Evolutionary conservation across 1,140 invertebrate species (phyloP).

Genomic region (Micrasema longulum): DNA sequence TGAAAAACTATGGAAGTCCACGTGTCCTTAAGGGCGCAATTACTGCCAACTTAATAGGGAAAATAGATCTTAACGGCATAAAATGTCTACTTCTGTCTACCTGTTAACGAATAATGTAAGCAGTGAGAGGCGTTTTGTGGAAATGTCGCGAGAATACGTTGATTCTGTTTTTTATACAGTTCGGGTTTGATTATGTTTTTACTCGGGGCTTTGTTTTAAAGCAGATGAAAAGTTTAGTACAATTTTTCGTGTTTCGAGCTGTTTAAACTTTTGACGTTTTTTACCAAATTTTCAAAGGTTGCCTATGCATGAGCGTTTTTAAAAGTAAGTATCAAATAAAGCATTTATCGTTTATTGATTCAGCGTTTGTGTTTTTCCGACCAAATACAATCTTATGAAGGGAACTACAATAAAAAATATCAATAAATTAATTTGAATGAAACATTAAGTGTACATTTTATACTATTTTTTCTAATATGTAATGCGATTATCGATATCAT

Average conservation of each 20-base stretch:
- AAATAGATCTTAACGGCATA: constrained; percentile 41
- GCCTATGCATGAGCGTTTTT: too few species aligned
- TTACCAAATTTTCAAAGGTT: neutral
- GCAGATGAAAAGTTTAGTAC: neutral
- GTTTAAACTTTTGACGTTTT: neutral
- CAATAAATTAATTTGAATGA: too few species aligned
- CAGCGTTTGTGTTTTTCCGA: too few species aligned
- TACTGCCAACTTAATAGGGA: constrained; percentile 43
- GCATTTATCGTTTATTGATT: too few species aligned
- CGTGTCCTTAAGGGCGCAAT: constrained; percentile 46
- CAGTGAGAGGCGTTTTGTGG: neutral
- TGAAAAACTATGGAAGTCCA: constrained; percentile 48
- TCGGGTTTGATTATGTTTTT: neutral
- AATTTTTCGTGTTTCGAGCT: too few species aligned
- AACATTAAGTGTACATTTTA: too few species aligned
- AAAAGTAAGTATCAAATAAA: too few species aligned
- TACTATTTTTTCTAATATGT: too few species aligned
- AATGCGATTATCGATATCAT: too few species aligned
- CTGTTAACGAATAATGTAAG: neutral
- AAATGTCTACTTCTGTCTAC: constrained; percentile 2
- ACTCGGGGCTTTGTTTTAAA: neutral
- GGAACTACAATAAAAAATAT: too few species aligned
- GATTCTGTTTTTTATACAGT: neutral
- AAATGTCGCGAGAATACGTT: neutral
- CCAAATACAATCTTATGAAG: too few species aligned